A percentile compares a stretch with the other conserved stretches of the same genome.
phyloP scores from a whole-genome alignment of 2,113 vertebrate species.

The Suricata suricatta region DNA sequence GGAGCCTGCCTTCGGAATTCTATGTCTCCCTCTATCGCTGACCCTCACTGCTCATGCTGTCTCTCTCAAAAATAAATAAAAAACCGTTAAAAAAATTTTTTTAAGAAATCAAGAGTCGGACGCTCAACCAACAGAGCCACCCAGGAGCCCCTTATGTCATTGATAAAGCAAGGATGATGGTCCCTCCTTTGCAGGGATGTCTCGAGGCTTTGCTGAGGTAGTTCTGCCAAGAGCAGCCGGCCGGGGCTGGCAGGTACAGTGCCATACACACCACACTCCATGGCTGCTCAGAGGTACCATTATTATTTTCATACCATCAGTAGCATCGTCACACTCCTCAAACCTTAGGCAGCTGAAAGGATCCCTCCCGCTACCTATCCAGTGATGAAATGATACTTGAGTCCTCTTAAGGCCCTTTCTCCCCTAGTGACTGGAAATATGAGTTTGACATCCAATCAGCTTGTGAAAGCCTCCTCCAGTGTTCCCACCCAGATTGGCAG shows the following conservation, averaged over 20 bases:
- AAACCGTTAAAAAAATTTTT: too few relatives aligned
- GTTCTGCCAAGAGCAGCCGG: not conserved
- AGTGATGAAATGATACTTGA: not conserved
- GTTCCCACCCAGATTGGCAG: not conserved
- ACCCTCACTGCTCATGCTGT: too few relatives aligned
- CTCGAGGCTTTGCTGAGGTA: not conserved
- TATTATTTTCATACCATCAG: not conserved
- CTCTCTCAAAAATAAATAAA: too few relatives aligned
- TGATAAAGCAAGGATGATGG: not conserved
- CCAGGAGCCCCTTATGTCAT: not conserved
- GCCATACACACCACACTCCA: fast-evolving
- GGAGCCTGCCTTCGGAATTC: too few relatives aligned
- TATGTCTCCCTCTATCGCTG: too few relatives aligned
- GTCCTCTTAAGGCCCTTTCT: not conserved
- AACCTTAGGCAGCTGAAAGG: not conserved
- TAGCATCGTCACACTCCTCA: not conserved
- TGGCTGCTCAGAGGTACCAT: not conserved
- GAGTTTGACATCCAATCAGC: not conserved
- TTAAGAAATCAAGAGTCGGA: too few relatives aligned
- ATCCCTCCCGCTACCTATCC: not conserved
- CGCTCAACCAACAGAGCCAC: too few relatives aligned
- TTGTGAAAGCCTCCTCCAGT: not conserved
- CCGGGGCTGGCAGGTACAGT: not conserved
- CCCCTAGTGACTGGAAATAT: not conserved
- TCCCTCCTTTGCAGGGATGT: not conserved